Base-by-base conservation (phyloP, 2,888 invertebrate genomes). In the Agrenia bidenticulata region DNA sequence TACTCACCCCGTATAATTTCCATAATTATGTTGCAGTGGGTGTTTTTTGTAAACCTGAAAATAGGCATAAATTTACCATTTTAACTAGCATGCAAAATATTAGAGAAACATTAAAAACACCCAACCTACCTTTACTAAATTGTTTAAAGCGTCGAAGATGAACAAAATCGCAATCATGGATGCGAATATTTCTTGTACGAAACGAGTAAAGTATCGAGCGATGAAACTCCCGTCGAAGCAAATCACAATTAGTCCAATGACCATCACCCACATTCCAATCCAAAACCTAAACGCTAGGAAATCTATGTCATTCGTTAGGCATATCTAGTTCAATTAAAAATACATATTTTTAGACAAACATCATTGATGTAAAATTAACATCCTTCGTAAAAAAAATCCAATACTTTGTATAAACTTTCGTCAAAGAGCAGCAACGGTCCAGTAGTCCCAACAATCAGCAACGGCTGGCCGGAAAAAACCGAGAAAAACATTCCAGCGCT, bases 121-220 rank as follows among this genome's bases (percentile, higher is more conserved):
- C n/a, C n/a, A n/a, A n/a, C n/a, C n/a, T 49, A 84, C 84, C 73
- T 86, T 86, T 68, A 88, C 84, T 66, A 95, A 82, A 79, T 92
- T 94, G 78, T 88, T 86, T 72, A 93, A 84, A 54, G 93, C 91
- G 80, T 95, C 95, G 72, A 89, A 88, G 76, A 99, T 94, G 81
- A 97, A 99, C 76, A 99, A 89, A 75, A 96, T 82, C 0, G 97
- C 95, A 77, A 99, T 98, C 65, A 99, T 84, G 15, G 94, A 90
- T 5, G 97, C 93, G 81, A 98, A 98, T 61, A 98, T 94, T 81
- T 99, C 98, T 80, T 98, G 95, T 0, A 95, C 95, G 81, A 98
- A 99, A 63, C 97, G 86, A 2, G 92, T 91, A 75, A 96, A 90
- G 77, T 90, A 86, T 73, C 93, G 90, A 7, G 98, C 93, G 63